Conservation (phyloP, 2,113 vertebrate genomes). For the Sus scrofa region T2T-Sscrofa CM000814.6:59517001-59517500, state of each 20-base stretch:
- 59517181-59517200: no score
- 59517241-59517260: background rate
- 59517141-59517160: background rate
- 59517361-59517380: background rate
- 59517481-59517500: background rate
- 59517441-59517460: background rate
- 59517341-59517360: background rate
- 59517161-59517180: background rate
- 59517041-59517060: background rate
- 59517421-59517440: fast-evolving
- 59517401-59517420: no score
- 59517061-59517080: background rate
- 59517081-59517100: background rate
- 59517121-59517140: background rate
- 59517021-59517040: background rate
- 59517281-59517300: background rate
- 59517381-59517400: fast-evolving
- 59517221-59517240: background rate
- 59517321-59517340: fast-evolving
- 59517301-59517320: background rate
- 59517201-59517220: background rate
- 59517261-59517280: background rate
- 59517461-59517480: no score
- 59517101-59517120: no score
- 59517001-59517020: background rate